Evolutionary conservation across 2,797 vertebrate genomes (phyloP).

Genomic region (Oryzias sinensis): DNA sequence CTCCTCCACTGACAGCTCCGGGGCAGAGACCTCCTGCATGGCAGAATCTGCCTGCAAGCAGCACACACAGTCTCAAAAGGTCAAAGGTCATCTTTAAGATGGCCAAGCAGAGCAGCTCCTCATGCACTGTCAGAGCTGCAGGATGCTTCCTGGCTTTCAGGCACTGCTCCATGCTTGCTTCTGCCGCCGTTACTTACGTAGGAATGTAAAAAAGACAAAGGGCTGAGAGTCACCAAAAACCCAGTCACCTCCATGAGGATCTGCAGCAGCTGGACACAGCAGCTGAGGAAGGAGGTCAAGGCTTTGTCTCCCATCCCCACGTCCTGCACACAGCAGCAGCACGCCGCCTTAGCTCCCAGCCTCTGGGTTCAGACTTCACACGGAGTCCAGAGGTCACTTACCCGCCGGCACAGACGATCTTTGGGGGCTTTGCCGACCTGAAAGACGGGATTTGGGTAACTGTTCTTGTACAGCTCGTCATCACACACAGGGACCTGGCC

Average conservation of each 20-base stretch:
- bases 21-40: slow-evolving; percentile 83
- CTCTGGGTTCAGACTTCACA: too few relatives aligned
- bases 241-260: slow-evolving; percentile 89
- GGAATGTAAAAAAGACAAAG: slow-evolving; percentile 63
- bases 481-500: background rate
- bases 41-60: slow-evolving; percentile 84
- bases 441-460: background rate
- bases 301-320: slow-evolving; percentile 93
- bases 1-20: slow-evolving; percentile 87
- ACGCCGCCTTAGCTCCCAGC: background rate
- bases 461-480: background rate
- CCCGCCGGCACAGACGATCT: slow-evolving; percentile 93
- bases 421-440: slow-evolving; percentile 97
- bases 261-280: slow-evolving; percentile 91
- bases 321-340: slow-evolving; percentile 76
- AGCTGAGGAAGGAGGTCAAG: slow-evolving; percentile 88
- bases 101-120: background rate
- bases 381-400: slow-evolving; percentile 57
- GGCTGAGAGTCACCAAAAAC: slow-evolving; percentile 62
- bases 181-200: slow-evolving; percentile 55
- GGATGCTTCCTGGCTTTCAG: background rate
- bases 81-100: background rate
- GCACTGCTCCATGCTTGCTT: slow-evolving; percentile 48
- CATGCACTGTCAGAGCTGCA: background rate
- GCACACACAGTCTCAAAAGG: too few relatives aligned